Percentiles rank a stretch among this genome's conserved stretches.
These are phyloP conservation scores for Loripinus fragilis DNA, from an alignment of 2,888 invertebrate genomes.

Conservation along the genomic window DNA sequence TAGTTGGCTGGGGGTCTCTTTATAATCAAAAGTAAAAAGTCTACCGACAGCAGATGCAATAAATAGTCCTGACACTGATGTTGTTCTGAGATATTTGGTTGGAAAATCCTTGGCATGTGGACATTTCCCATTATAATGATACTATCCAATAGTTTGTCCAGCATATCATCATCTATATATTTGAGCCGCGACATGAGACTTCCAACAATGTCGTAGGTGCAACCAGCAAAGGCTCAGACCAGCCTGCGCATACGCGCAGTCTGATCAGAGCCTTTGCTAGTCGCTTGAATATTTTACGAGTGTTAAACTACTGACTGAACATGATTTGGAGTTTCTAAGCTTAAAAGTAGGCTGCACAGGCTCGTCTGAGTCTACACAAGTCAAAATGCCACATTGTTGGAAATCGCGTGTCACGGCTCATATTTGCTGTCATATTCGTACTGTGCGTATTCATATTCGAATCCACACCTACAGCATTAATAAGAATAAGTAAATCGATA, in stretches of 20 bases:
- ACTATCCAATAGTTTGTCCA: neutral
- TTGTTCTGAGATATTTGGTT: neutral
- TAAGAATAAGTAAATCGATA: neutral
- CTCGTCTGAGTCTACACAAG: neutral
- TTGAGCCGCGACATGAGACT: too few relatives aligned
- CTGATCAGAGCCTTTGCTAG: too few relatives aligned
- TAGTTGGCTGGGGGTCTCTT: neutral
- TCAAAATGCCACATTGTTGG: too few relatives aligned
- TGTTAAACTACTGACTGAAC: too few relatives aligned
- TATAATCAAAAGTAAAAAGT: too few relatives aligned
- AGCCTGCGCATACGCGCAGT: too few relatives aligned
- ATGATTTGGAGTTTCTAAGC: too few relatives aligned
- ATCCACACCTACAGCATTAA: neutral
- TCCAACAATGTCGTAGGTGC: too few relatives aligned
- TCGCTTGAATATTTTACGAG: too few relatives aligned
- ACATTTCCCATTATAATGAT: neutral
- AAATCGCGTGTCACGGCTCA: too few relatives aligned
- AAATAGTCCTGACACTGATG: neutral
- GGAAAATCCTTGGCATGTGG: neutral
- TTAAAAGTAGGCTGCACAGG: too few relatives aligned
- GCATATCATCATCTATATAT: neutral
- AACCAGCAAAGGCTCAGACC: too few relatives aligned
- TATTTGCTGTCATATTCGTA: neutral
- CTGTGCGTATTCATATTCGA: neutral
- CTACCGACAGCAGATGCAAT: neutral